Evolutionary conservation across 2,113 vertebrate species (phyloP), one percentile per base, ranked within the genome.

Genomic region (human): DNA sequence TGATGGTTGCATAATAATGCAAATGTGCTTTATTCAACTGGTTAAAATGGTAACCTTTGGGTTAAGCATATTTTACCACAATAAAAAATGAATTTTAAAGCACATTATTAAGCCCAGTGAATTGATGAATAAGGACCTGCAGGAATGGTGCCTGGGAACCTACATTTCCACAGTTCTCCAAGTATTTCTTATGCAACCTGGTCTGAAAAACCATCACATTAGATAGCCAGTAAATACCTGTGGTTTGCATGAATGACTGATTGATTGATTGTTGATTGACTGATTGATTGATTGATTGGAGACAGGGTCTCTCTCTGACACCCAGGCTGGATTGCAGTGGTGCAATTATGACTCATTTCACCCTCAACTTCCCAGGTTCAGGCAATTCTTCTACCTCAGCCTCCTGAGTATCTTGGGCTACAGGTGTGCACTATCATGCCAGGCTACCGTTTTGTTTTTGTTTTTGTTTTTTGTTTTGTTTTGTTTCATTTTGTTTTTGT

Each of bases 101-200:
- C 12, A 30, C 40, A 55, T 73, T 86, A 82, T 85, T 89, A 78
- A 40, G 2, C 27, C 61, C n/a, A 66, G 16, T 81, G n/a, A 6
- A 59, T 91, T 27, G 81, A 38, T 68, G 35, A 92, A 64, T 76
- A 87, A 79, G 55, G 23, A 82, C 30, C 66, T 83, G 61, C 85
- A 38, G 40, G 48, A 88, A 87, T 17, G 2, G 5, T 64, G 32
- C 43, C 40, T 55, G 57, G 22, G 30, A 90, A 59, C 48, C 22
- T 66, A 3, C 18, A 93, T 90, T 89, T 96, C 61, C 52, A 30
- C 73, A 55, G 70, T 87, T 95, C 79, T 93, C 35, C 68, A 85
- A 23, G 40, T 72, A 57, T 90, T 70, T 87, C 73, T 91, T 93
- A 75, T 10, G 30, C 27, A 94, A 59, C 14, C 11, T 94, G 32